Evolutionary conservation across 2,888 invertebrate species (phyloP).

Genomic region (Baccha elongata): DNA sequence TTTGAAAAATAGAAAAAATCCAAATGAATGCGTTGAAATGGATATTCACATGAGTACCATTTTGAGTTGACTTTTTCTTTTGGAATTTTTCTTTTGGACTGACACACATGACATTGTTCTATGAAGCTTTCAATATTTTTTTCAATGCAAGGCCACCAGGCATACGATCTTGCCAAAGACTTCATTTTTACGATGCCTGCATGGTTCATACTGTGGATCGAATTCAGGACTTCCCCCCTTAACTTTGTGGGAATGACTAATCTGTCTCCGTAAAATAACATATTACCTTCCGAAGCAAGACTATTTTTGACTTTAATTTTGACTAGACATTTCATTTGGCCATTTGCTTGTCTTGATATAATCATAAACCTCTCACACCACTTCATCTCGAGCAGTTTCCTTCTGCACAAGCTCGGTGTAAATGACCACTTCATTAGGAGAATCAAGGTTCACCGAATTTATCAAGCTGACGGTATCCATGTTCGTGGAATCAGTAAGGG

Average conservation of each 20-base stretch:
- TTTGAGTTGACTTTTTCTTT: neutral
- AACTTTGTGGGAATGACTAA: conserved; percentile 12
- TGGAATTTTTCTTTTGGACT: neutral
- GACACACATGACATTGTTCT: neutral
- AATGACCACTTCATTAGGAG: conserved; percentile 8
- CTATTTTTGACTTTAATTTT: conserved; percentile 5
- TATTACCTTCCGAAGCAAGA: conserved; percentile 13
- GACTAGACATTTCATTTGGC: conserved; percentile 13
- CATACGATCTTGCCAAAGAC: conserved; percentile 8
- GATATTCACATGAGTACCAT: neutral
- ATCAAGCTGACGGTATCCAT: too few species aligned
- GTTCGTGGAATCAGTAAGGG: too few species aligned
- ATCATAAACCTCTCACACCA: conserved; percentile 3
- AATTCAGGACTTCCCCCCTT: neutral
- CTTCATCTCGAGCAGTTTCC: too few species aligned
- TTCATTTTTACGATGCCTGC: conserved; percentile 22
- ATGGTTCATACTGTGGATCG: conserved; percentile 30
- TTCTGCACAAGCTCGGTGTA: too few species aligned
- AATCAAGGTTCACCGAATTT: conserved; percentile 1
- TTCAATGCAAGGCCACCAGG: conserved; percentile 17
- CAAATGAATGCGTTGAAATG: conserved; percentile 4
- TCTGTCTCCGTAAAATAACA: conserved; percentile 35
- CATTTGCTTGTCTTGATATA: conserved; percentile 31
- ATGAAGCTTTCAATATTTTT: neutral
- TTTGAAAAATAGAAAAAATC: conserved; percentile 4